Evolutionary conservation across 2,888 invertebrate genomes (phyloP), one percentile per base, ranked within the genome.

Genomic region (Cryptus armator): DNA sequence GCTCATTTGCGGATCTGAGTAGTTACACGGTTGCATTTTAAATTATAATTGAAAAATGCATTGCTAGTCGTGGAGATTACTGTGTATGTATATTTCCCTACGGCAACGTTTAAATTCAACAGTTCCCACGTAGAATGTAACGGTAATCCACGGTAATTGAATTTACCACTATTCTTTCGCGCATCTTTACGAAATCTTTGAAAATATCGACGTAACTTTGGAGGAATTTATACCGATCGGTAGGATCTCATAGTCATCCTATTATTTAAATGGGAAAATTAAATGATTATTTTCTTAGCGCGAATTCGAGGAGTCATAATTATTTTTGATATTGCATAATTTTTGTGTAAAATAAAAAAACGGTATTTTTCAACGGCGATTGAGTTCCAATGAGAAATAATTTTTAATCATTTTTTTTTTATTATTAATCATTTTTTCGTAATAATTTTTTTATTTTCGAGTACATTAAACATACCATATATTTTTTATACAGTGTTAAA

Each of bases 1-100:
- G 48, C 48, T 48, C 48, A 48, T 48, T 48, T 48, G 48, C 48
- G 48, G 48, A 48, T 48, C 48, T 12, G 48, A 48, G 48, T 14
- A 14, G 48, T 12, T 12, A 48, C 48, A 14, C 48, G 48, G 12
- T n/a, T 48, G 14, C 48, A 14, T 48, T 48, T 48, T 12, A 12
- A 48, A 48, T 48, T 12, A 48, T 48, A 48, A 48, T 48, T 14
- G n/a, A 48, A 48, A 48, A 48, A 48, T n/a, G n/a, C n/a, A 48
- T 14, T 12, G 48, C 12, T 12, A 12, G 3, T 48, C 12, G 12
- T 48, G 14, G 48, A 48, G 12, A 48, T 48, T 48, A 48, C 14
- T 4, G n/a, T 12, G 48, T 12, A 48, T 12, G 48, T 12, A 48
- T 48, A 48, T 48, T 48, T 48, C 12, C 12, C n/a, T 48, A 12